Evolutionary conservation across 2,113 vertebrate genomes (phyloP).

Genomic region (Brachionichthys hirsutus): DNA sequence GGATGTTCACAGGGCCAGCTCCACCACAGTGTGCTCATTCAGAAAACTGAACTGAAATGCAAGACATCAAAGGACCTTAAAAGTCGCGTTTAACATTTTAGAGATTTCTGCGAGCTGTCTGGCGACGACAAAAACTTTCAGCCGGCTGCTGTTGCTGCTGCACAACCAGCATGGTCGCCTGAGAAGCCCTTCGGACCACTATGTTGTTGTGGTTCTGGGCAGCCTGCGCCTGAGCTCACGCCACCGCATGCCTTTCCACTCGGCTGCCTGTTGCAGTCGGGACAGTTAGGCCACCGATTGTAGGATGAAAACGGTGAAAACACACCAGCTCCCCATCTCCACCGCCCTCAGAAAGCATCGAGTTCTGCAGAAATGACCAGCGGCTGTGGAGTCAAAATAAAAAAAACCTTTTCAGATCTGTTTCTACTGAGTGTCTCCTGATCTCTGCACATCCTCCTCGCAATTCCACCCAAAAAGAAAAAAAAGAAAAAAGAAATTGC

Average conservation of each 20-base stretch:
- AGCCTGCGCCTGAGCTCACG: conserved; percentile 46
- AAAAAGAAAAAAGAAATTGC: not conserved
- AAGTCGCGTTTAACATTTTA: not conserved
- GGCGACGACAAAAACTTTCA: conserved; percentile 7
- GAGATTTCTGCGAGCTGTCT: conserved; percentile 1
- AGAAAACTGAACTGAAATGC: not conserved
- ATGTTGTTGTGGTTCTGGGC: conserved; percentile 58
- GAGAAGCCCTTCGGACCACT: conserved; percentile 55
- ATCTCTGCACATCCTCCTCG: conserved; percentile 18
- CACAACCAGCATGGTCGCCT: conserved; percentile 57
- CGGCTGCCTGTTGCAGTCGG: conserved; percentile 62
- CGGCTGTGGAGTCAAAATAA: conserved; percentile 22
- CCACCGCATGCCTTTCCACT: conserved; percentile 73
- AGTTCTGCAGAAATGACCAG: conserved; percentile 30
- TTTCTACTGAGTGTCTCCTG: conserved; percentile 32
- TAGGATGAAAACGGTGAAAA: conserved; percentile 57
- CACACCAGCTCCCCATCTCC: conserved; percentile 16
- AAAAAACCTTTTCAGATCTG: conserved; percentile 12
- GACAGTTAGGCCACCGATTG: conserved; percentile 64
- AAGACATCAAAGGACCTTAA: not conserved
- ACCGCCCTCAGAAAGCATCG: conserved; percentile 17
- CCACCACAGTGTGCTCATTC: not conserved
- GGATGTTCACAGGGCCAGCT: conserved; percentile 49
- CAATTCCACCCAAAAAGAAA: not conserved
- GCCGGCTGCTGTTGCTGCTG: conserved; percentile 18